These are phyloP conservation scores for Sarcophaga bullata DNA, from an alignment of 1,140 invertebrate species.

Conservation along the genomic window DNA sequence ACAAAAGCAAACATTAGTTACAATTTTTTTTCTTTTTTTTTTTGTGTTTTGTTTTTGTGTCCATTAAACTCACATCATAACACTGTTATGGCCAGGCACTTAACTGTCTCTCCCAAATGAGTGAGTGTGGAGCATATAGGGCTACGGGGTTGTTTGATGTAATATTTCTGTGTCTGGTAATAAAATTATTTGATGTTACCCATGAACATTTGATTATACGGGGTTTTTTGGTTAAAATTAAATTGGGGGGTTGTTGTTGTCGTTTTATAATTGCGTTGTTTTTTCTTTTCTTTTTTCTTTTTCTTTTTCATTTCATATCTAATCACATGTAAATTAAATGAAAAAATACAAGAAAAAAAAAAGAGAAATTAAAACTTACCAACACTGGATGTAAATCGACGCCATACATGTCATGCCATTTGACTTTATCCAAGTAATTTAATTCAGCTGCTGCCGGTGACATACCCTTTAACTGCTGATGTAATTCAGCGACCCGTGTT, in stretches of 20 bases:
- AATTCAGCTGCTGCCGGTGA: conserved; percentile 79
- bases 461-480: conserved; percentile 74
- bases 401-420: conserved; percentile 97
- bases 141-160: too few species aligned
- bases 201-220: not conserved
- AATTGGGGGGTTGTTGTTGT: not conserved
- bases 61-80: conserved; percentile 24
- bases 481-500: conserved; percentile 86
- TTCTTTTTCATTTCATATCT: not conserved
- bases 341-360: not conserved
- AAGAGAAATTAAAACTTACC: conserved; percentile 62
- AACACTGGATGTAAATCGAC: conserved; percentile 84
- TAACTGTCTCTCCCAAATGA: too few species aligned
- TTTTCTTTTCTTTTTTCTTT: not conserved
- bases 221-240: not conserved
- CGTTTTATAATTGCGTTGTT: not conserved
- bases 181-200: conserved; percentile 11
- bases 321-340: conserved; percentile 18
- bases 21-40: not conserved
- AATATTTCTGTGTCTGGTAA: not conserved
- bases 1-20: conserved; percentile 11
- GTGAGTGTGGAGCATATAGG: too few species aligned
- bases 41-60: too few species aligned
- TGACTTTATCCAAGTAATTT: conserved; percentile 94
- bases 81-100: not conserved